Base-by-base conservation (phyloP, 2,888 invertebrate genomes). In the Leucozona laternaria region DNA sequence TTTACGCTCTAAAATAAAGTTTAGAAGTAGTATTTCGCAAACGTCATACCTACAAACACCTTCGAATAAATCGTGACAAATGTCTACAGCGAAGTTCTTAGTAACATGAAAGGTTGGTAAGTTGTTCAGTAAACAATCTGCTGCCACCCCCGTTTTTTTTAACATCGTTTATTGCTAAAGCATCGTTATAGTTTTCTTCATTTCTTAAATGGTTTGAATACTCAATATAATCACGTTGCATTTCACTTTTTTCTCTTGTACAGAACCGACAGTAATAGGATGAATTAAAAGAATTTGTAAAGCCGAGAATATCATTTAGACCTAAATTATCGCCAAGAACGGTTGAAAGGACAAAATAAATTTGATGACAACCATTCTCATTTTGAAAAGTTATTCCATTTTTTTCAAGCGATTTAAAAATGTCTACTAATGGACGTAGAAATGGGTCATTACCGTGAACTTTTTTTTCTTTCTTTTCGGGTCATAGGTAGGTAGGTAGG, bases 321-420 rank as follows among this genome's bases (percentile, higher is more conserved):
- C 87, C 87, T 45, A 87, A 72, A 43, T 82, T 87, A 45, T 82
- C 87, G 4, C 86, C 86, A 50, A 77, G 22, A 22, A 84, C 22
- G 5, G 20, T 34, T 13, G 43, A 37, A 11, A 75, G 43, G 8
- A 84, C 48, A 28, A 84, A 79, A 57, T 84, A 45, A 45, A 79
- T 40, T 8, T 40, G 11, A 40, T 40, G 37, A 40, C 2, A 40
- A 40, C 37, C 37, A 40, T 11, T 15, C 15, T 40, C 13, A 40
- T 11, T 40, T 40, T 40, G 7, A 40, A 13, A 8, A 4, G 1
- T 13, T 1, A 13, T 40, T 4, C 37, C 11, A 13, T 11, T 4
- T 40, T 40, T 2, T 40, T 40, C 37, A 13, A 40, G 8, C 8
- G 37, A 40, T 40, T 40, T 40, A 13, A 40, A 40, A 40, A 15